phyloP scores from a whole-genome alignment of 2,888 invertebrate genomes.

The Agrilus biguttatus region DNA sequence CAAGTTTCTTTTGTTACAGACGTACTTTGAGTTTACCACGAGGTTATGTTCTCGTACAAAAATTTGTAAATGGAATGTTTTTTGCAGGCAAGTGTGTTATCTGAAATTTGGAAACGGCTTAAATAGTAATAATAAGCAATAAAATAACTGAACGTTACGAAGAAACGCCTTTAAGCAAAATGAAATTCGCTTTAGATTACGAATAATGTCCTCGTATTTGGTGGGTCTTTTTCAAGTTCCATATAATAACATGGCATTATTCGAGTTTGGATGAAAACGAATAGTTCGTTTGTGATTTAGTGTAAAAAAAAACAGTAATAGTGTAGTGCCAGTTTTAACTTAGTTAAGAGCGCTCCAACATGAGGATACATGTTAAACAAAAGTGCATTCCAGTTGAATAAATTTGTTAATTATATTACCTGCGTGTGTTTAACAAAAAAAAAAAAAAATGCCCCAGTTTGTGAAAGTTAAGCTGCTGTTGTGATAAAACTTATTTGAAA shows the following conservation, averaged over 20 bases:
- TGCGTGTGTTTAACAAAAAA: neutral
- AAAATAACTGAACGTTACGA: neutral
- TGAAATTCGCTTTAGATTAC: constrained; percentile 13
- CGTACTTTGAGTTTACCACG: no score
- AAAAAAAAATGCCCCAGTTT: constrained; percentile 4
- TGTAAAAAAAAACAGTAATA: neutral
- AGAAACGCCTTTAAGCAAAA: constrained; percentile 9
- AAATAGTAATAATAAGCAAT: no score
- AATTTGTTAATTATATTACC: constrained; percentile 5
- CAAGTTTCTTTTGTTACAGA: no score
- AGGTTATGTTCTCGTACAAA: no score
- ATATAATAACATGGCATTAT: constrained; percentile 32
- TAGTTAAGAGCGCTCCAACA: constrained; percentile 7
- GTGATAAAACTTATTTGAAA: constrained; percentile 15
- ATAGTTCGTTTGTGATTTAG: constrained; percentile 2
- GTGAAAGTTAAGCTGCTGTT: no score
- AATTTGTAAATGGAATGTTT: no score
- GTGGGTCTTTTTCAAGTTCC: constrained; percentile 17
- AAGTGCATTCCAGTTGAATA: constrained; percentile 9
- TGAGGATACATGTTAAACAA: constrained; percentile 8
- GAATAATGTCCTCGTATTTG: constrained; percentile 22
- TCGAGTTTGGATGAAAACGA: constrained; percentile 29
- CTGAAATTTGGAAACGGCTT: no score
- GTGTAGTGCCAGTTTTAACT: constrained; percentile 2
- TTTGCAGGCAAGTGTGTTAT: no score